These are phyloP conservation scores for Melanitta fusca DNA, from an alignment of 2,797 vertebrate genomes.

Conservation along the genomic window DNA sequence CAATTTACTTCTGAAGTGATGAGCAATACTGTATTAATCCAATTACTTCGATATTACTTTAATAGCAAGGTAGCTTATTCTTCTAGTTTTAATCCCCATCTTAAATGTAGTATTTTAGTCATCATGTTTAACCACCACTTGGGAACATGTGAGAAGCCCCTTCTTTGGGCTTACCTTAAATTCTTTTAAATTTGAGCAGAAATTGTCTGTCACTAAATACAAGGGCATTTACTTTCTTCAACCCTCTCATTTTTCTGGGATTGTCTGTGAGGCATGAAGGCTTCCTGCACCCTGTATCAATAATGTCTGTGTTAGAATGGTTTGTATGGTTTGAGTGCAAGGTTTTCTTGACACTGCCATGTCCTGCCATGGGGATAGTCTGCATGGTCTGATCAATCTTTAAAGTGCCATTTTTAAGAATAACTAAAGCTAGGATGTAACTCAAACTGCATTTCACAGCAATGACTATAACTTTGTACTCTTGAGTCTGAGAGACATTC, in stretches of 20 bases:
- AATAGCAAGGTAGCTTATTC: neutral
- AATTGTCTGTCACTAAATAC: neutral
- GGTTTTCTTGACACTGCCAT: neutral
- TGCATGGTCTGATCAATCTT: neutral
- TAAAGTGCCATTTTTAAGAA: neutral
- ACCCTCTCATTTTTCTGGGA: neutral
- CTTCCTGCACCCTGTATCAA: neutral
- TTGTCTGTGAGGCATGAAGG: neutral
- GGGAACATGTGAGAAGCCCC: neutral
- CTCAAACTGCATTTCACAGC: neutral
- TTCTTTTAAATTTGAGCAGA: neutral
- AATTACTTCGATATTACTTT: neutral
- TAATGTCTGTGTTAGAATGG: neutral
- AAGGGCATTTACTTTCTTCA: neutral
- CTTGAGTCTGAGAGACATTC: neutral
- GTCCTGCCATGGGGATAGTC: neutral
- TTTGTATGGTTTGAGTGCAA: neutral
- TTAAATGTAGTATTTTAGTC: neutral
- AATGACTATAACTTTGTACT: fast-evolving
- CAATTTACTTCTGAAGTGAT: neutral
- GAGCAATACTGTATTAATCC: neutral
- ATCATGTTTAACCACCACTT: neutral
- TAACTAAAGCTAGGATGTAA: neutral
- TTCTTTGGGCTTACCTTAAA: neutral
- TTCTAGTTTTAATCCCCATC: neutral